phyloP scores from a whole-genome alignment of 2,797 vertebrate species.

The Phrynocephalus vlangalii region DNA sequence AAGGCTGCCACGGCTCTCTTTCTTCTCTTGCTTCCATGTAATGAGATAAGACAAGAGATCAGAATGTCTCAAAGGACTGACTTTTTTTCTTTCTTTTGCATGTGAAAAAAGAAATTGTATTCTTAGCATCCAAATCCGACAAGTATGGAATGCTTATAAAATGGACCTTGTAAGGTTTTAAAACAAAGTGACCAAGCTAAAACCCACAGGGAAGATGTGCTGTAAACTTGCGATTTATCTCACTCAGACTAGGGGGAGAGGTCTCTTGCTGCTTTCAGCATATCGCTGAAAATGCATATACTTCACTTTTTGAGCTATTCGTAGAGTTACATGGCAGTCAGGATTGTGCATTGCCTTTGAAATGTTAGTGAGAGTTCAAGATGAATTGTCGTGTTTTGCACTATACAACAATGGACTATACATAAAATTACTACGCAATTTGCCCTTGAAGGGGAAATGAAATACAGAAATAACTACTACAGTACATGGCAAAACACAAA shows the following conservation, averaged over 20 bases:
- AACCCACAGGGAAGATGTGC: slow-evolving; percentile 5
- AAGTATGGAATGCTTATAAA: slow-evolving; percentile 41
- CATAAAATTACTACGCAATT: slow-evolving; percentile 26
- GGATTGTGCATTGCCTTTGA: slow-evolving; percentile 21
- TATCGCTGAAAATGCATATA: slow-evolving; percentile 26
- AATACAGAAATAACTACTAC: background rate
- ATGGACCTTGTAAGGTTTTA: slow-evolving; percentile 2
- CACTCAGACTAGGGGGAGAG: background rate
- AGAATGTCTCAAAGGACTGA: slow-evolving; percentile 41
- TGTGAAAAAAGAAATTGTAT: slow-evolving; percentile 29
- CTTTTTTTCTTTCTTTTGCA: slow-evolving; percentile 23
- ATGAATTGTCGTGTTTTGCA: slow-evolving; percentile 36
- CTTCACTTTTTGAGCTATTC: background rate
- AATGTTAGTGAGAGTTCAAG: slow-evolving; percentile 23
- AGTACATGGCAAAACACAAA: background rate
- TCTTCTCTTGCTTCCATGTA: slow-evolving; percentile 55
- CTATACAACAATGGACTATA: background rate
- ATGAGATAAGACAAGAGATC: slow-evolving; percentile 64
- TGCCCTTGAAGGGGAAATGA: slow-evolving; percentile 13
- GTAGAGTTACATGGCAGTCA: background rate
- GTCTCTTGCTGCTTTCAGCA: background rate
- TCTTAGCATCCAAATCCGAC: slow-evolving; percentile 42
- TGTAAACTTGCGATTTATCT: slow-evolving; percentile 26
- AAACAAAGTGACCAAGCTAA: slow-evolving; percentile 41
- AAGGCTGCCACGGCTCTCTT: slow-evolving; percentile 43